Percentiles rank a stretch among this genome's conserved stretches.
phyloP scores from a whole-genome alignment of 1,140 invertebrate species.

The Neoseiulus cucumeris region DNA sequence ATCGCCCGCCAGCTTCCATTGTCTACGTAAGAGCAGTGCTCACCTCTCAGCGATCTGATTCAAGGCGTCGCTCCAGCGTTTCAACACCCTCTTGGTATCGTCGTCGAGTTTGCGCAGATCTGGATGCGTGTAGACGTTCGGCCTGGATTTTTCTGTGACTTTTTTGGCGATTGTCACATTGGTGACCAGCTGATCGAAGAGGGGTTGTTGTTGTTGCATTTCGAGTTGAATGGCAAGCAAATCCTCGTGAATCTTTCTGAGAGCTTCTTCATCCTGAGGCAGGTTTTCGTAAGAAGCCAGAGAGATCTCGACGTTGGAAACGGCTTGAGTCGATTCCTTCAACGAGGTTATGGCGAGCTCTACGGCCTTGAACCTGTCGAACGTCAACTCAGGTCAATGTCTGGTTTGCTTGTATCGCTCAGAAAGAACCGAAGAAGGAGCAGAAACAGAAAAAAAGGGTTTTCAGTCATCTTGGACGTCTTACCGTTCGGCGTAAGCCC shows the following conservation, averaged over 20 bases:
- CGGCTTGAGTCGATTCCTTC: conserved; percentile 64
- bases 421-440: not conserved
- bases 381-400: not conserved
- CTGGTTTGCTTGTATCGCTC: not conserved
- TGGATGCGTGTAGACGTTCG: conserved; percentile 40
- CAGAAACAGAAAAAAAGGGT: no score
- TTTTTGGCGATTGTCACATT: conserved; percentile 65
- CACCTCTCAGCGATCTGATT: conserved; percentile 71
- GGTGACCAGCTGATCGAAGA: conserved; percentile 71
- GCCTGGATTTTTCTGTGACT: conserved; percentile 61
- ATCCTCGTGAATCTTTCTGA: conserved; percentile 39
- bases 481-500: conserved; percentile 58
- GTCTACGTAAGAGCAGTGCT: no score
- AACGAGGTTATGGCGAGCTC: conserved; percentile 69
- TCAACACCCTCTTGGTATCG: conserved; percentile 65
- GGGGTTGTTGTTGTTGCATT: conserved; percentile 57
- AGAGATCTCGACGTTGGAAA: conserved; percentile 77
- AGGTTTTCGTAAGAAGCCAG: conserved; percentile 59
- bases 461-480: not conserved
- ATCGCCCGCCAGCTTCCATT: no score
- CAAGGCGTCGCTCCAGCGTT: conserved; percentile 74
- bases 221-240: conserved; percentile 39
- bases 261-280: conserved; percentile 51
- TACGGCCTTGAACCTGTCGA: conserved; percentile 51
- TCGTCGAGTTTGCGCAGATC: conserved; percentile 85